These are phyloP conservation scores for Himalopsyche anomala DNA, from an alignment of 2,888 invertebrate genomes.

Conservation along the genomic window DNA sequence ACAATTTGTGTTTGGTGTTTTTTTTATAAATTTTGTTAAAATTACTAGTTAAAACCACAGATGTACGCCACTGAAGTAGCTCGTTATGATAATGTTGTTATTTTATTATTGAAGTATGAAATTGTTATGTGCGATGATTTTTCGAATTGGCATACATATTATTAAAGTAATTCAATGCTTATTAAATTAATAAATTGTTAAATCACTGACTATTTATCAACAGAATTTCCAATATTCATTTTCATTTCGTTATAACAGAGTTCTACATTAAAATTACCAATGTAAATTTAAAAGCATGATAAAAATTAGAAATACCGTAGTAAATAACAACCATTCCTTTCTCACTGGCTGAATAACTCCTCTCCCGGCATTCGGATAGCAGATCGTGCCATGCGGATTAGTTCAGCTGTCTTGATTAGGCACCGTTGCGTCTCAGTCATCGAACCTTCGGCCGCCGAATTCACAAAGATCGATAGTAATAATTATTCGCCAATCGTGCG, in stretches of 20 bases:
- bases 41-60: not conserved
- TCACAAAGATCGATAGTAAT: not conserved
- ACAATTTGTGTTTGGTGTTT: not conserved
- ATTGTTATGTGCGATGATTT: not conserved
- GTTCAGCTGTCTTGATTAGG: slow-evolving; percentile 26
- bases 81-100: not conserved
- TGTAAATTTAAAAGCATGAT: too few species aligned
- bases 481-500: slow-evolving; percentile 20
- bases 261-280: too few species aligned
- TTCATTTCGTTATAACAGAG: too few species aligned
- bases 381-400: slow-evolving; percentile 1
- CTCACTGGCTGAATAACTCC: too few species aligned
- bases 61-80: slow-evolving; percentile 1
- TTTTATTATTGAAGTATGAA: not conserved
- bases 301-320: too few species aligned
- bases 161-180: too few species aligned
- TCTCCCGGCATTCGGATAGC: not conserved
- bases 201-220: too few species aligned
- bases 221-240: too few species aligned
- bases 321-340: too few species aligned
- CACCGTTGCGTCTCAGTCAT: slow-evolving; percentile 7
- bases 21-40: not conserved
- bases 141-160: not conserved
- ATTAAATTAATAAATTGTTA: too few species aligned
- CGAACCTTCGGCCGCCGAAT: not conserved